These are phyloP conservation scores for Amphimedon queenslandica DNA, from an alignment of 37 sponge, comb jelly and placozoan genomes.

Conservation along the genomic window DNA sequence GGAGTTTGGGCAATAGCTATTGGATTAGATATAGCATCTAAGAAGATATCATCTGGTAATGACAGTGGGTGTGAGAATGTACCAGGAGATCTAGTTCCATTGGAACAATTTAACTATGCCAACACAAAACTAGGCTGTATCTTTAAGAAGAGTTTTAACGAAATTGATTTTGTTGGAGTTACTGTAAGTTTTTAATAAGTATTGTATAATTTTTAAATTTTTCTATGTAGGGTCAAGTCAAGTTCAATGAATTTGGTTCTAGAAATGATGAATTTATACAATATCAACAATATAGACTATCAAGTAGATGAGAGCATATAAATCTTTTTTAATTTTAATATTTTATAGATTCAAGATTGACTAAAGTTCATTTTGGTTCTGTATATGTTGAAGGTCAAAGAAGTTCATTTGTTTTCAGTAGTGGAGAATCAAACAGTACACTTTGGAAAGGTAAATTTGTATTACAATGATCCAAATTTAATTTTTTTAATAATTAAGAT, in stretches of 20 bases:
- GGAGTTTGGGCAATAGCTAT: constrained; percentile 13
- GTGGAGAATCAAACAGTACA: not conserved
- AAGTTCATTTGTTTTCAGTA: not conserved
- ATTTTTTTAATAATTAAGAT: not conserved
- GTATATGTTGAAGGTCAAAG: not conserved
- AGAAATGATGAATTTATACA: not conserved
- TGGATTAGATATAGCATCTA: no score
- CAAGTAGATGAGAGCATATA: not conserved
- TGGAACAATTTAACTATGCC: no score
- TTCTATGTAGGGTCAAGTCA: constrained; percentile 1
- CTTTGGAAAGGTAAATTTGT: not conserved
- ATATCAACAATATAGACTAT: not conserved
- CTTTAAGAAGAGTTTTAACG: no score
- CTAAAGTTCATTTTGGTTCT: not conserved
- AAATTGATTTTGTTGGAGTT: no score
- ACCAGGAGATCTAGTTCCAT: no score
- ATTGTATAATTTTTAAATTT: no score
- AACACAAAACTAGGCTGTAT: no score
- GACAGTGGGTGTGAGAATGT: no score
- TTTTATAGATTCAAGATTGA: not conserved
- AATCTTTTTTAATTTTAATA: not conserved
- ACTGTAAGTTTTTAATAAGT: no score
- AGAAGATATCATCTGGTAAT: no score
- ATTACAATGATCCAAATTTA: not conserved
- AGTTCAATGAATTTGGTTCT: not conserved